Evolutionary conservation across 1,140 invertebrate species (phyloP).

Genomic region (Fopius arisanus): DNA sequence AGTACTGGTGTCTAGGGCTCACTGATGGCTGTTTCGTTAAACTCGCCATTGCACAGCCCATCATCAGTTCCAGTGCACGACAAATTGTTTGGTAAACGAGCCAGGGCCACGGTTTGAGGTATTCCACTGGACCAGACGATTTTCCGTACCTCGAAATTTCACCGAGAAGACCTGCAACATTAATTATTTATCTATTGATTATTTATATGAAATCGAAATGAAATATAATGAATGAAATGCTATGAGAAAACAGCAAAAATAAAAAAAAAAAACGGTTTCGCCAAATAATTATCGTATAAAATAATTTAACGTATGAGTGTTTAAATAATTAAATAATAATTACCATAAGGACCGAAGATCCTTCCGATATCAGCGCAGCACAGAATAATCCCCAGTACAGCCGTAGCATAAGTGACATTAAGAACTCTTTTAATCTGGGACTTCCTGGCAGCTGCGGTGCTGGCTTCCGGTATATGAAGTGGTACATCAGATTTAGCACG

Average conservation of each 20-base stretch:
- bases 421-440: slow-evolving; percentile 64
- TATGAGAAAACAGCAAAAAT: no score
- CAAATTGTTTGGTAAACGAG: slow-evolving; percentile 67
- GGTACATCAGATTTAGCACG: slow-evolving; percentile 60
- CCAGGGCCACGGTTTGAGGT: slow-evolving; percentile 64
- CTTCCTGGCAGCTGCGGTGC: slow-evolving; percentile 57
- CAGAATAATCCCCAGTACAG: slow-evolving; percentile 65
- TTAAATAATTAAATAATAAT: slow-evolving; percentile 21
- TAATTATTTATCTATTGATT: no score
- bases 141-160: slow-evolving; percentile 46
- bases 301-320: no score
- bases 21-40: slow-evolving; percentile 70
- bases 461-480: slow-evolving; percentile 55
- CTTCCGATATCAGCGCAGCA: slow-evolving; percentile 64
- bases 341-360: slow-evolving; percentile 66
- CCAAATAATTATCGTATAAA: no score
- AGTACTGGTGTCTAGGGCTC: slow-evolving; percentile 64
- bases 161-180: slow-evolving; percentile 48
- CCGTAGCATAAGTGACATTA: slow-evolving; percentile 64
- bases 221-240: no score
- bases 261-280: no score
- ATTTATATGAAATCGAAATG: no score
- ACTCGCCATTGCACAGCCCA: slow-evolving; percentile 70
- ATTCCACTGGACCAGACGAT: slow-evolving; percentile 36
- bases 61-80: slow-evolving; percentile 65